Conservation (phyloP, 2,888 invertebrate species). For the Archaeoteleia sp. region DNA sequence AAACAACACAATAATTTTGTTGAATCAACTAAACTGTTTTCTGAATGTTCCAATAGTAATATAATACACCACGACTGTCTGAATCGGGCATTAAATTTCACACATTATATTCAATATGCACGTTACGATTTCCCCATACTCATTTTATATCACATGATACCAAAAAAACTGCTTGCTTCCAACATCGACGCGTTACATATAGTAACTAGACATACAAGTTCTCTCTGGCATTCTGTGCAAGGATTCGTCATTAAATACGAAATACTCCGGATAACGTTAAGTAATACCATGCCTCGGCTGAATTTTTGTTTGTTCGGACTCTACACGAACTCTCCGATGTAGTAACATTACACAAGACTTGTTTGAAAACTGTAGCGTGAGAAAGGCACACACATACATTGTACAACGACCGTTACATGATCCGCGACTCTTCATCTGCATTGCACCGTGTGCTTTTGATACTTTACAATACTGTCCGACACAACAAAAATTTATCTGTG, state of each 20-base stretch:
- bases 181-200: slow-evolving; percentile 10
- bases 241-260: neutral
- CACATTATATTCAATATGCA: no score
- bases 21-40: no score
- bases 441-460: slow-evolving; percentile 17
- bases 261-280: neutral
- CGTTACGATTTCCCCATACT: no score
- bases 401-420: slow-evolving; percentile 47
- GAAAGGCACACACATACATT: slow-evolving; percentile 23
- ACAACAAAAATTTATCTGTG: slow-evolving; percentile 15
- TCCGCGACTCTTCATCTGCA: slow-evolving; percentile 21
- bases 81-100: no score
- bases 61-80: no score
- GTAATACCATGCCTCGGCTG: neutral
- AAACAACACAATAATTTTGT: no score
- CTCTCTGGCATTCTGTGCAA: slow-evolving; percentile 19
- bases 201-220: slow-evolving; percentile 33
- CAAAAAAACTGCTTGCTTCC: neutral
- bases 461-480: slow-evolving; percentile 25
- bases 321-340: slow-evolving; percentile 5
- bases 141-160: slow-evolving; percentile 4
- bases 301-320: neutral
- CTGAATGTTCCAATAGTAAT: no score
- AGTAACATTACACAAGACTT: slow-evolving; percentile 21
- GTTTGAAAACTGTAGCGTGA: slow-evolving; percentile 24